Conservation (phyloP, 1,140 invertebrate genomes). For the Tenebrio molitor region DNA sequence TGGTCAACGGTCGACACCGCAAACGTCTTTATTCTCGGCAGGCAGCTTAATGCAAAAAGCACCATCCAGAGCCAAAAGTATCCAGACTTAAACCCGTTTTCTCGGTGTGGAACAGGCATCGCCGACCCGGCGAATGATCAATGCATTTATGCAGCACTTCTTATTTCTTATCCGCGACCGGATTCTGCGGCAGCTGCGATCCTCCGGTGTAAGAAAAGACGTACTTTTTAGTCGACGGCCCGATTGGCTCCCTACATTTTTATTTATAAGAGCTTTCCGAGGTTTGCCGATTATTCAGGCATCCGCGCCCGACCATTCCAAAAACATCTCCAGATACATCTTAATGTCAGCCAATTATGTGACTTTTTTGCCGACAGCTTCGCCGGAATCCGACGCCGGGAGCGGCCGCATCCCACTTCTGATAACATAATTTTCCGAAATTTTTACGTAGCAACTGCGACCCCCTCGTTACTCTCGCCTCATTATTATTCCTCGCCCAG, state of each 20-base stretch:
- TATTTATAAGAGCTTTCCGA: slow-evolving; percentile 47
- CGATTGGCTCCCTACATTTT: slow-evolving; percentile 48
- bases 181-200: slow-evolving; percentile 56
- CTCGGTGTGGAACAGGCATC: slow-evolving; percentile 47
- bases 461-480: no score
- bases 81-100: slow-evolving; percentile 60
- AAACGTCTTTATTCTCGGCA: slow-evolving; percentile 61
- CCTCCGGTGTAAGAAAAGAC: slow-evolving; percentile 53
- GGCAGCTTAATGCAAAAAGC: slow-evolving; percentile 58
- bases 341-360: slow-evolving; percentile 51
- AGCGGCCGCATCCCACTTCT: slow-evolving; percentile 5
- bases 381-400: slow-evolving; percentile 11
- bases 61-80: slow-evolving; percentile 58
- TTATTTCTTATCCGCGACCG: slow-evolving; percentile 59
- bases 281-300: slow-evolving; percentile 44
- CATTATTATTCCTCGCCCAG: slow-evolving; percentile 26
- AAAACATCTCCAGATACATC: slow-evolving; percentile 50
- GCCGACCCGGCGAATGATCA: slow-evolving; percentile 58
- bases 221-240: slow-evolving; percentile 53
- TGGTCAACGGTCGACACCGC: slow-evolving; percentile 56
- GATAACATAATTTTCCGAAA: slow-evolving; percentile 22
- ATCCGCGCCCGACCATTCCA: slow-evolving; percentile 43
- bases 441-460: no score
- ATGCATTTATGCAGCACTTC: slow-evolving; percentile 62
- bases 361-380: slow-evolving; percentile 15